Evolutionary conservation across 2,888 invertebrate genomes (phyloP), one percentile per base, ranked within the genome.

Genomic region (Melanostoma mellinum): DNA sequence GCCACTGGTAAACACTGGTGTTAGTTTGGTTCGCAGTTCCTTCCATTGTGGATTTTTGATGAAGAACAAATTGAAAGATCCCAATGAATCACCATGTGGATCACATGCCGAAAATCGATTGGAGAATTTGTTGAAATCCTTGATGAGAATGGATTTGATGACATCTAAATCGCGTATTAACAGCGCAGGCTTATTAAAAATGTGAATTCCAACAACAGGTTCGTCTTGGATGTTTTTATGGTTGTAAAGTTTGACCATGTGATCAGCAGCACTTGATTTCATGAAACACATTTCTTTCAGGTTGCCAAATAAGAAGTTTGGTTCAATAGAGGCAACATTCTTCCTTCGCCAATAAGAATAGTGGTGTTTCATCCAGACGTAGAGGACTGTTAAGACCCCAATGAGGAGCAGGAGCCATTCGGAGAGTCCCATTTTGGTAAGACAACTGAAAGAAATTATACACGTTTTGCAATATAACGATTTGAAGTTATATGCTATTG

Each of bases 1-100:
- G 3, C 90, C 91, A 61, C 89, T 90, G 0, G 92, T 92, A 80
- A 92, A 93, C 1, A 92, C 89, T 0, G 93, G 92, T 0, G 92
- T 89, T 2, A 93, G 69, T 76, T 92, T 92, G 0, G 87, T 63
- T 38, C 93, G 88, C 0, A 92, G 85, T 6, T 88, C 85, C 77
- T 90, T 92, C 92, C 93, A 92, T 0, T 88, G 76, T 0, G 90
- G 90, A 88, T 91, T 91, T n/a, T 89, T 90, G 0, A 92, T 86
- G 61, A 92, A 88, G 81, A 93, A 92, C 1, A 93, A 81, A 87
- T 91, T 92, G 6, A 90, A 87, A 0, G 87, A 88, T 4, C 91
- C 92, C n/a, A 93, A 63, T 0, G 87, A 80, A 86, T 93, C 93
- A 0, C 85, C 55, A 44, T 90, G 88, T 0, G 89, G 88, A 74